Evolutionary conservation across 2,113 vertebrate genomes (phyloP), one percentile per base, ranked within the genome.

Genomic region (Rostratula benghalensis): DNA sequence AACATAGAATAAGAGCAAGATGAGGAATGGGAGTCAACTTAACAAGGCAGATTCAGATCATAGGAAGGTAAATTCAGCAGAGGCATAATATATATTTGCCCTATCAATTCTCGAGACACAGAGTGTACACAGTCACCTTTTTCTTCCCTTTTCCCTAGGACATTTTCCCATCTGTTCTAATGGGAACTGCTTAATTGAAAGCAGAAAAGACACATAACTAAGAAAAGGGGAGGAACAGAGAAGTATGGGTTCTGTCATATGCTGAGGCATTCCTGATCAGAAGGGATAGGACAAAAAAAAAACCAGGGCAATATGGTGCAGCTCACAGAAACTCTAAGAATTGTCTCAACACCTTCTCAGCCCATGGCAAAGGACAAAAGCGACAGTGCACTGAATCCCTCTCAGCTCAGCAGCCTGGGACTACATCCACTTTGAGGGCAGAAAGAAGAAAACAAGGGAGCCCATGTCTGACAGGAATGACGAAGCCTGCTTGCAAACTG

Each of bases 391-490:
- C 19, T 41, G 30, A 77, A 84, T 3, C 18, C 9, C 35, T 41
- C 39, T 39, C 21, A 73, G 41, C 17, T 73, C 48, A 61, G 74
- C 51, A 83, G 50, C 14, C 21, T 46, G 33, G 5, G 19, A 37
- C 18, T 67, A 54, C 28, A 41, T 68, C 23, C 35, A 63, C 56
- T 61, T 35, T 9, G 8, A 76, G 4, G 5, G 11, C 9, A 83
- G 25, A 56, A 92, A 54, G 21, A 67, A 43, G 22, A 35, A 75
- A 67, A 10, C 9, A 39, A 60, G 7, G 21, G 6, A 50, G 22
- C 1, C 4, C 22, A 9, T 0, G 0, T 19, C 2, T 80, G 25
- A 6, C 3, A 1, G 33, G 9, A 64, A 54, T 41, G 33, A 68
- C 1, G 5, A 60, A 65, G 46, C 2, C 28, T 48, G 7, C 0